These are phyloP conservation scores for Zeus faber DNA, from an alignment of 2,113 vertebrate species.

Conservation along the genomic window DNA sequence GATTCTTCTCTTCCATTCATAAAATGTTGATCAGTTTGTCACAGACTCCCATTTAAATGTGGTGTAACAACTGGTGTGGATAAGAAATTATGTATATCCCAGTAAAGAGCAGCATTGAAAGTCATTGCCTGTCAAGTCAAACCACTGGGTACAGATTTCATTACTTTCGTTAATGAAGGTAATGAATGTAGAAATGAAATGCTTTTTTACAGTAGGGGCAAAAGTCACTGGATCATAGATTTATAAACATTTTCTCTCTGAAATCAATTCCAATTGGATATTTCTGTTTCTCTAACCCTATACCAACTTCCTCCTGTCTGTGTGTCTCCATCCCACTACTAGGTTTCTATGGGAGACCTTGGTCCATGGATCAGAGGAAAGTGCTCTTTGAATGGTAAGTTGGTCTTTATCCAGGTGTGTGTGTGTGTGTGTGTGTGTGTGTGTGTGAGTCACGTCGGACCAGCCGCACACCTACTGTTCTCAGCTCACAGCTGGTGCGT, in stretches of 20 bases:
- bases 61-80: too few relatives aligned
- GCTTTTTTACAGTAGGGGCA: neutral
- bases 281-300: too few relatives aligned
- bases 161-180: too few relatives aligned
- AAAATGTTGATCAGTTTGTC: too few relatives aligned
- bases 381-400: conserved; percentile 85
- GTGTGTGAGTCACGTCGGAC: neutral
- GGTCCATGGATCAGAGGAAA: conserved; percentile 86
- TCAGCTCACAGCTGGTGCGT: too few relatives aligned
- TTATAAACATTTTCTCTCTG: neutral
- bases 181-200: neutral
- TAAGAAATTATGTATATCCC: too few relatives aligned
- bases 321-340: conserved; percentile 7
- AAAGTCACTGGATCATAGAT: neutral
- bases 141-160: too few relatives aligned
- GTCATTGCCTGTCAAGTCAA: too few relatives aligned
- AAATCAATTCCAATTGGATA: neutral
- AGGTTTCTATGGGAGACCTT: conserved; percentile 87
- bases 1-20: too few relatives aligned
- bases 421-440: neutral
- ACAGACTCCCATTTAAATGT: too few relatives aligned
- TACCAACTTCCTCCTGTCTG: neutral
- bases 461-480: too few relatives aligned
- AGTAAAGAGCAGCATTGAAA: too few relatives aligned
- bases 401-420: neutral